Conservation (phyloP, 2,888 invertebrate genomes). For the Cryptus viduatorius region DNA sequence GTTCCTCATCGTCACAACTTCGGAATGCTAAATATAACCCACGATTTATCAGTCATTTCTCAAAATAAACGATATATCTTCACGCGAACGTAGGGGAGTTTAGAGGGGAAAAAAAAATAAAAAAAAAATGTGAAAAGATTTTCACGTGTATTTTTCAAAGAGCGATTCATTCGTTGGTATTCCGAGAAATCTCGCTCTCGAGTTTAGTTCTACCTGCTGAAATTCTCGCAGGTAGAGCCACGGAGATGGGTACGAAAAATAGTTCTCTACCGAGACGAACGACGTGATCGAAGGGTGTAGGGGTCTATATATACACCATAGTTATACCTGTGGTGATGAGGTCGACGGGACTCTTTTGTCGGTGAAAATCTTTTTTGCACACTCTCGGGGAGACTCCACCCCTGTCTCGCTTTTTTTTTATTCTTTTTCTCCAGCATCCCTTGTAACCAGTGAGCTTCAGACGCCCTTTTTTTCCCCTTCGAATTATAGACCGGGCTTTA, state of each 20-base stretch:
- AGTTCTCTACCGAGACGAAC: slow-evolving; percentile 35
- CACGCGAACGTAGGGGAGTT: neutral
- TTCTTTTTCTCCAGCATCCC: slow-evolving; percentile 28
- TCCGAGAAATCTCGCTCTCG: slow-evolving; percentile 42
- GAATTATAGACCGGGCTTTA: slow-evolving; percentile 33
- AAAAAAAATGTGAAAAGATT: slow-evolving; percentile 15
- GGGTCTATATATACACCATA: neutral
- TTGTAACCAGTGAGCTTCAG: neutral
- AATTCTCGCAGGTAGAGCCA: slow-evolving; percentile 29
- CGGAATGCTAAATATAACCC: neutral
- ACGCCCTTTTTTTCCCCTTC: slow-evolving; percentile 30
- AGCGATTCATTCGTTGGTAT: slow-evolving; percentile 3
- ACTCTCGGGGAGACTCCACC: slow-evolving; percentile 15
- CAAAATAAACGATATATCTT: neutral
- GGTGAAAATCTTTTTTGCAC: slow-evolving; percentile 48
- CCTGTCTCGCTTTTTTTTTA: neutral
- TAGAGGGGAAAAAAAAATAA: neutral
- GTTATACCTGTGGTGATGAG: slow-evolving; percentile 21
- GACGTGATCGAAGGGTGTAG: slow-evolving; percentile 31
- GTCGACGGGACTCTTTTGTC: slow-evolving; percentile 21
- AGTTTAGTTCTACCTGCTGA: slow-evolving; percentile 34
- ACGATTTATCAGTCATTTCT: neutral
- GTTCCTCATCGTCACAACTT: slow-evolving; percentile 1
- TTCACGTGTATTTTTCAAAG: slow-evolving; percentile 28
- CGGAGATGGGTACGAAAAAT: slow-evolving; percentile 47